Conservation (phyloP, 2,797 vertebrate genomes). For the Sebastes itinus region DNA sequence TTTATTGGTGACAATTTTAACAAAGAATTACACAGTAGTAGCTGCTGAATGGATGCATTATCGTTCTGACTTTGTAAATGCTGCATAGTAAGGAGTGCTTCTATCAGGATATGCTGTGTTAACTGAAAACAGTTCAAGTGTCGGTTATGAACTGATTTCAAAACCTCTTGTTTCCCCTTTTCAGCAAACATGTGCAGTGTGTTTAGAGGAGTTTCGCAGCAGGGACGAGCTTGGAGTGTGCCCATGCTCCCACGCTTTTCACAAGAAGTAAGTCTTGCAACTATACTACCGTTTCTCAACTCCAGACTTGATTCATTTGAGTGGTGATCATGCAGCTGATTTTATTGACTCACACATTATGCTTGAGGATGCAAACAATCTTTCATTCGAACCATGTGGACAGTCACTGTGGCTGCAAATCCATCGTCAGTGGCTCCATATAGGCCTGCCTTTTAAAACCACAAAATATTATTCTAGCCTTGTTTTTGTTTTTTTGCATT, state of each 20-base stretch:
- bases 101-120: neutral
- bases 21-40: neutral
- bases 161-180: constrained; percentile 6
- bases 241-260: constrained; percentile 86
- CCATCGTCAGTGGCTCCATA: neutral
- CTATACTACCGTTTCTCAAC: neutral
- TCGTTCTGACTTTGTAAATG: neutral
- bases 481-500: neutral
- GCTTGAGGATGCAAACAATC: neutral
- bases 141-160: neutral
- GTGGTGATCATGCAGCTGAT: neutral
- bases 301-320: neutral
- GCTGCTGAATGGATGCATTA: neutral
- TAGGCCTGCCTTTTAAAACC: neutral
- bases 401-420: neutral
- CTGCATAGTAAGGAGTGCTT: neutral
- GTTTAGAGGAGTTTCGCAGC: constrained; percentile 85
- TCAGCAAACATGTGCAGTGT: constrained; percentile 87
- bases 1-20: neutral
- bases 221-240: constrained; percentile 86
- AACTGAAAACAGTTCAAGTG: neutral
- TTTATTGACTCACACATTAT: neutral
- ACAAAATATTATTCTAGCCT: neutral
- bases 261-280: constrained; percentile 82
- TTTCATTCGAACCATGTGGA: neutral